Evolutionary conservation across 1,140 invertebrate species (phyloP).

Genomic region (Condylostylus longicornis): DNA sequence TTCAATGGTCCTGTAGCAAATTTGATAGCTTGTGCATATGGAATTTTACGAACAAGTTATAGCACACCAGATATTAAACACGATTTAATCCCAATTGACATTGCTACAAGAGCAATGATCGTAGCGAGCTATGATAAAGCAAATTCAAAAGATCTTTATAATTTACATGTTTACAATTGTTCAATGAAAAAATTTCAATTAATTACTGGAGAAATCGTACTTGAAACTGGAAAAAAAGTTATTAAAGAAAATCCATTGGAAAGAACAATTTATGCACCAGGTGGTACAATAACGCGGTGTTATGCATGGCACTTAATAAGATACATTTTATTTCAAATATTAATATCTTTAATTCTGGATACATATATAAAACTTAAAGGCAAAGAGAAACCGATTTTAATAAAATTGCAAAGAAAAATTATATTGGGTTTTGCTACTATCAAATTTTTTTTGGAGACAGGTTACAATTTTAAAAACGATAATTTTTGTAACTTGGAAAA

Average conservation of each 20-base stretch:
- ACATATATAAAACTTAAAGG: too few species aligned
- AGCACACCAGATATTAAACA: constrained; percentile 42
- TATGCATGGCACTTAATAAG: constrained; percentile 37
- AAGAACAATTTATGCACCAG: constrained; percentile 50
- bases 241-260: constrained; percentile 45
- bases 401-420: constrained; percentile 64
- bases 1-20: constrained; percentile 81
- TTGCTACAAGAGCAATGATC: constrained; percentile 68
- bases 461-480: constrained; percentile 67
- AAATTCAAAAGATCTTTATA: constrained; percentile 25
- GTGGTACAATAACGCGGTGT: constrained; percentile 35
- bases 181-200: constrained; percentile 47
- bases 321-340: neutral
- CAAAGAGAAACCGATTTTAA: too few species aligned
- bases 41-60: constrained; percentile 57
- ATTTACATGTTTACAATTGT: constrained; percentile 48
- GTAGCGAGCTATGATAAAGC: constrained; percentile 54
- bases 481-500: constrained; percentile 50
- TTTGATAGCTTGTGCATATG: constrained; percentile 47
- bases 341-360: constrained; percentile 3
- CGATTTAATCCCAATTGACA: constrained; percentile 78
- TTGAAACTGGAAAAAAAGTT: constrained; percentile 36
- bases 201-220: constrained; percentile 47
- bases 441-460: constrained; percentile 59
- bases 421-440: constrained; percentile 59